These are phyloP conservation scores for Lacerta agilis DNA, from an alignment of 2,797 vertebrate species.

Conservation along the genomic window DNA sequence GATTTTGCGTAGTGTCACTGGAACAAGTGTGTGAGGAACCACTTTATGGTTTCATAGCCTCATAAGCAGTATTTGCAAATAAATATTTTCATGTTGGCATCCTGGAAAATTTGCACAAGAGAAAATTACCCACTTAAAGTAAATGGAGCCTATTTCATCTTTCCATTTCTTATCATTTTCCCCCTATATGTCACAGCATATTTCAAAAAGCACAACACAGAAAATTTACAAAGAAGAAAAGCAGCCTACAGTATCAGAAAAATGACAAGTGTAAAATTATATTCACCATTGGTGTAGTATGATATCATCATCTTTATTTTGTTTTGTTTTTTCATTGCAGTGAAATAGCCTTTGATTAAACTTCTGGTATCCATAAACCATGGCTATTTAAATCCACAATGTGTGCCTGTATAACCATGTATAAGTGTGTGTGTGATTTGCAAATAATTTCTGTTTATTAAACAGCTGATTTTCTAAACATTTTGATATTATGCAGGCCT, in stretches of 20 bases:
- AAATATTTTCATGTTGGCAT: background rate
- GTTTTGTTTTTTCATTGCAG: background rate
- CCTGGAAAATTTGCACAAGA: background rate
- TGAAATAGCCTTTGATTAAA: background rate
- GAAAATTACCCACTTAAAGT: background rate
- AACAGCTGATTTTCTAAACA: background rate
- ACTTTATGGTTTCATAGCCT: background rate
- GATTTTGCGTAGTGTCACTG: background rate
- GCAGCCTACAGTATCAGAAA: background rate
- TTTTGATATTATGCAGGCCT: background rate
- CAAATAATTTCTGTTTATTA: background rate
- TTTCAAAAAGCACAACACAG: background rate
- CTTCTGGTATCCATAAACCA: background rate
- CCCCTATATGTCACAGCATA: background rate
- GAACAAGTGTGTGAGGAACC: background rate
- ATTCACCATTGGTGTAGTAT: background rate
- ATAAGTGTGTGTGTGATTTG: background rate
- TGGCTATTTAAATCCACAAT: background rate
- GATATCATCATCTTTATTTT: background rate
- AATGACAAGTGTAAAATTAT: background rate
- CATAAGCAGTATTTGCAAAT: background rate
- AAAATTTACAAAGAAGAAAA: slow-evolving; percentile 8
- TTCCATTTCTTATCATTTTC: background rate
- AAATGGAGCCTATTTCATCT: background rate
- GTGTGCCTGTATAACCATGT: background rate